Base-by-base conservation (phyloP, 2,113 vertebrate genomes). In the Dunckerocampus dactyliophorus region DNA sequence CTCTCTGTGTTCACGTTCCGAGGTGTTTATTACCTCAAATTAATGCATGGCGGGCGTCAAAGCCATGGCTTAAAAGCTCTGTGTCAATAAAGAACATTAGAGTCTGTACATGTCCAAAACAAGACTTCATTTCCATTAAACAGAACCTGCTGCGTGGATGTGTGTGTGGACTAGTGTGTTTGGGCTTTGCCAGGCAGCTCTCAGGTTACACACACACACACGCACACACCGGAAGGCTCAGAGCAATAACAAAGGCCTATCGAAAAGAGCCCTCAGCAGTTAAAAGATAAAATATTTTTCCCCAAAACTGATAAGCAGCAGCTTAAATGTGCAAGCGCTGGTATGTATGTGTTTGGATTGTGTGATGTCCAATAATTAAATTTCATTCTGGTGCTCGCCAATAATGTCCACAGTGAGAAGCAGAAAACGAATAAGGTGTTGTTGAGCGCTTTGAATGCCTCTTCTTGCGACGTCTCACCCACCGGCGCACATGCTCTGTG, bases 211-310 rank as follows among this genome's bases (percentile, higher is more conserved):
- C 80, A 79, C 77, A n/a, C 8, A 24, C 48, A 85, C 88, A 88
- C 88, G 87, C 78, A 84, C 75, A 83, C 85, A 90, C 4, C n/a
- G 87, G 87, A 89, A 89, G 80, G 76, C 84, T 85, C 81, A 74
- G 63, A 81, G 80, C 84, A 88, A 89, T 83, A 89, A 88, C 83
- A 88, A 87, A 83, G 69, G 74, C 74, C 76, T 85, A 87, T 88
- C 79, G 86, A 88, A 86, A n/a, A 74, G 76, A 82, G 80, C 69
- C 83, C 82, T 82, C 80, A 84, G 82, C 82, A 87, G 80, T 82
- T 89, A 88, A 82, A 88, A 81, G 11, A 89, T 87, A 82, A 88
- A 90, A 88, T 87, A 82, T 87, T 89, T 87, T 87, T 65, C 54
- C 83, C 86, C 74, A 43, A 63, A 72, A 75, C 80, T 87, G 87